These are phyloP conservation scores for Rana temporaria DNA, from an alignment of 2,113 vertebrate species.

Conservation along the genomic window DNA sequence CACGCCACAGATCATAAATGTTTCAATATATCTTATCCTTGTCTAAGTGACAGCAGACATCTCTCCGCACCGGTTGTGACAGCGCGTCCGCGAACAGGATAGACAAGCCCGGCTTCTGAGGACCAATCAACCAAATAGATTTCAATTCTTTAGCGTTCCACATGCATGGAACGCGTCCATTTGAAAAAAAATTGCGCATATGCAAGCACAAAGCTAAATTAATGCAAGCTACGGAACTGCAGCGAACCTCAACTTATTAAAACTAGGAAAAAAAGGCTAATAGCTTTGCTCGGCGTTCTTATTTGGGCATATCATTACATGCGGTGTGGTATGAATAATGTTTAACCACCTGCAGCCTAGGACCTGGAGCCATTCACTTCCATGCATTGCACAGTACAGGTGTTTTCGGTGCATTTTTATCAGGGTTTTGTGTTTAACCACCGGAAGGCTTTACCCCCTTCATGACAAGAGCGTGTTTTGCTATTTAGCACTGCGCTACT, in stretches of 20 bases:
- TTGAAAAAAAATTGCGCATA: background rate
- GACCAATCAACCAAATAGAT: background rate
- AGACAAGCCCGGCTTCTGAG: background rate
- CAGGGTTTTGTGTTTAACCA: too few species aligned
- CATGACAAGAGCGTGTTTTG: too few species aligned
- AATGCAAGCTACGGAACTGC: background rate
- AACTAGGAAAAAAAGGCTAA: background rate
- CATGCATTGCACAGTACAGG: too few species aligned
- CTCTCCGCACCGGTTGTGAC: background rate
- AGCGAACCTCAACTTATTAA: background rate
- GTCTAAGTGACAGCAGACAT: background rate
- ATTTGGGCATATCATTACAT: too few species aligned
- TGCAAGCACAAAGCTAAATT: background rate
- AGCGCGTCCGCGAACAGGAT: background rate
- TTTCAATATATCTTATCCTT: background rate
- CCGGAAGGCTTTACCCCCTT: too few species aligned
- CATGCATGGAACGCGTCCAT: too few species aligned
- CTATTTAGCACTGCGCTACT: too few species aligned
- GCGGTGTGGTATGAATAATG: too few species aligned
- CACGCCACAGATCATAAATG: background rate
- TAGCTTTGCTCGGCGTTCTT: too few species aligned
- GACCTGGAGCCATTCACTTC: too few species aligned
- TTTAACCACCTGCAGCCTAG: too few species aligned
- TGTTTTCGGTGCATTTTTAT: too few species aligned
- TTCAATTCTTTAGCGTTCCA: background rate